Evolutionary conservation across 2,888 invertebrate genomes (phyloP).

Genomic region (Parasteatoda lunata): DNA sequence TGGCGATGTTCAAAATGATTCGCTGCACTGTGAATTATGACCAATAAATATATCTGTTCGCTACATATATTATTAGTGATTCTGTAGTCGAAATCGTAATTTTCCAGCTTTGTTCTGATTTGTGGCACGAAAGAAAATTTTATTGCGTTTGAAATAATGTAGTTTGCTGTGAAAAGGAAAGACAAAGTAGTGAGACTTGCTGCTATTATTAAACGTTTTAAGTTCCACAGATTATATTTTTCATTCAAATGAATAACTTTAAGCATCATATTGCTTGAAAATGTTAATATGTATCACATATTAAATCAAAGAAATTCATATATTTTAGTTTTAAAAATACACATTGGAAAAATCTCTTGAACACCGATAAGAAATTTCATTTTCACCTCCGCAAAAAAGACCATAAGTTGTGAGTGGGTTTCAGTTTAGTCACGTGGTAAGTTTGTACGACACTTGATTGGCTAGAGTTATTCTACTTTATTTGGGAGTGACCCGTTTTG

Average conservation of each 20-base stretch:
- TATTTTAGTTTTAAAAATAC: background rate
- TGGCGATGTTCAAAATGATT: slow-evolving; percentile 80
- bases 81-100: slow-evolving; percentile 30
- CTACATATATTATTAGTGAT: slow-evolving; percentile 49
- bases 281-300: background rate
- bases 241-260: background rate
- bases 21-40: slow-evolving; percentile 83
- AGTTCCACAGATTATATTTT: background rate
- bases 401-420: slow-evolving; percentile 36
- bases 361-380: slow-evolving; percentile 9
- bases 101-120: slow-evolving; percentile 19
- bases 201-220: slow-evolving; percentile 4
- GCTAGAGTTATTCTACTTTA: background rate
- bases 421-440: slow-evolving; percentile 28
- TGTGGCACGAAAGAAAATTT: too few relatives aligned
- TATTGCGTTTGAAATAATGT: too few relatives aligned
- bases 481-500: slow-evolving; percentile 20
- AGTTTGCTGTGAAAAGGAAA: background rate
- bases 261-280: background rate
- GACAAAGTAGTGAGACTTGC: background rate
- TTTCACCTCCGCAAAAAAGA: slow-evolving; percentile 18
- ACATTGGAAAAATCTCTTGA: background rate
- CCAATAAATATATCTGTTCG: slow-evolving; percentile 75
- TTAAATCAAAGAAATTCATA: background rate
- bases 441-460: background rate